Conservation (phyloP, 2,113 vertebrate genomes). For the Calidris pugnax region DNA sequence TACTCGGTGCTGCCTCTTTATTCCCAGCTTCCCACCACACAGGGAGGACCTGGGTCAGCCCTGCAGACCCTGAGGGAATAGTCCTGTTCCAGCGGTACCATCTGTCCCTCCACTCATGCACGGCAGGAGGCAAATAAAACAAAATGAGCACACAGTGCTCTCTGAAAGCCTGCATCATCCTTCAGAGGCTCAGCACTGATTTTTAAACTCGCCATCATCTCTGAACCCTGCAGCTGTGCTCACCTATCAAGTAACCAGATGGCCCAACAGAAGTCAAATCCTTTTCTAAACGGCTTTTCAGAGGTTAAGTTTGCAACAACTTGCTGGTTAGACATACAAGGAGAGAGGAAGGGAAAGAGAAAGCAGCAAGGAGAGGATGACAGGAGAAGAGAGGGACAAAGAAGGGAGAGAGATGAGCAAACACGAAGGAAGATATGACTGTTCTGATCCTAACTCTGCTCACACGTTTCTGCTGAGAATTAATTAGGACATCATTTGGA, state of each 20-base stretch:
- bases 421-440: neutral
- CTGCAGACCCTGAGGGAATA: neutral
- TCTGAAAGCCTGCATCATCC: fast-evolving
- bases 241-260: neutral
- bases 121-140: neutral
- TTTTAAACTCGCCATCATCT: neutral
- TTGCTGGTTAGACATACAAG: neutral
- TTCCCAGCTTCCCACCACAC: neutral
- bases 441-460: neutral
- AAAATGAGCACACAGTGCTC: neutral
- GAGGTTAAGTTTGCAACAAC: neutral
- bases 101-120: neutral
- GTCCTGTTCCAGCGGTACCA: neutral
- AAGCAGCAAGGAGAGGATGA: neutral
- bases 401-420: neutral
- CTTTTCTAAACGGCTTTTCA: neutral
- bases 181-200: neutral
- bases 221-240: neutral
- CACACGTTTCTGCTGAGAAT: neutral
- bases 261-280: neutral
- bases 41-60: neutral
- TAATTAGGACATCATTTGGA: neutral
- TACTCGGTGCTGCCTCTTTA: neutral
- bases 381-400: neutral
- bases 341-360: neutral